Evolutionary conservation across 2,113 vertebrate genomes (phyloP), one percentile per base, ranked within the genome.

Genomic region (Lonchura striata): DNA sequence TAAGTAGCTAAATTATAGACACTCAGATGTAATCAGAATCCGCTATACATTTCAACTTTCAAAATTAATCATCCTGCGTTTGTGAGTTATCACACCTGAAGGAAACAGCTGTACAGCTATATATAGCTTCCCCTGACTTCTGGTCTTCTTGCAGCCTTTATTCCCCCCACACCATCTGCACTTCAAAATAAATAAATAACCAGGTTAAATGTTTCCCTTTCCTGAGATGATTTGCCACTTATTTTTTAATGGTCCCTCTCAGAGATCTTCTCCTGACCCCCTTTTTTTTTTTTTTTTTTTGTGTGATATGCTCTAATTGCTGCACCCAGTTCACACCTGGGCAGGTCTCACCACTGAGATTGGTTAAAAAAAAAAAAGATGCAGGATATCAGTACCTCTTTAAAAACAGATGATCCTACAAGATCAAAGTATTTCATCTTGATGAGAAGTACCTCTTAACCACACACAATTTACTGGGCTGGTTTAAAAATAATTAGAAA

Each of bases 1-100:
- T 97, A 97, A 97, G 96, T 95, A 95, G 96, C 97, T 97, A 97
- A 97, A 97, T 97, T 96, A 97, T 86, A 97, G 95, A 97, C 92
- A 95, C 97, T 97, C 95, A 94, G 96, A 96, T 96, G 95, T 95
- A 94, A 95, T 97, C 94, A 97, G 94, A 93, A 95, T 82, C 95
- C 15, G 53, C 94, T 83, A 35, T 97, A 97, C 79, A 57, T 97
- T 97, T 97, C 96, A 93, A 63, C 68, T 95, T 74, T 63, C 79
- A 82, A 74, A 92, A 97, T 97, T 97, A 98, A 97, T 97, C 95
- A 95, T 68, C 86, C 75, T 35, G 33, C 41, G 7, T 70, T 92
- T 90, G 75, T 68, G 89, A 91, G 94, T 76, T 90, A 57, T 22
- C 56, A 75, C 97, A 95, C 97, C 97, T 97, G 97, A 96, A 97